Base-by-base conservation (phyloP, 35 echinoderm and acorn worm genomes). In the Stichopus chloronotus region DNA sequence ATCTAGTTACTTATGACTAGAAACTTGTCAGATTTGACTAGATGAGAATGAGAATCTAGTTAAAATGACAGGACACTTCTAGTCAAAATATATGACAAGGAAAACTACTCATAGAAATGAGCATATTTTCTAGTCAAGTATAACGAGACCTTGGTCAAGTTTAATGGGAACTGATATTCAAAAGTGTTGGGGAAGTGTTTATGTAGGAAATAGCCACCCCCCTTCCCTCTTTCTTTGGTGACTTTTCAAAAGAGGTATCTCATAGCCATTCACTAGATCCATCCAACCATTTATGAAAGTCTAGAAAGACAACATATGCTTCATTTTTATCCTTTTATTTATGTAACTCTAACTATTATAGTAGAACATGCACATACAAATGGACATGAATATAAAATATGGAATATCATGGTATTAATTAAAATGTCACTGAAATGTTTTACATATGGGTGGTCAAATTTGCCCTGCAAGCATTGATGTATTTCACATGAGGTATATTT, bases 51-150 rank as follows among this genome's bases (percentile, higher is more conserved):
- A 78, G 76, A 78, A 24, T 78, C 76, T 78, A 25, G 17, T 78
- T 21, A 21, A 78, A 78, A 78, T 78, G 76, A 23, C 76, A 25
- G 21, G n/a, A 78, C 16, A 23, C 76, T 78, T 20, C 76, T 78
- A 78, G n/a, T 25, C 16, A 78, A 78, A 78, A 78, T 8, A 11
- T 11, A 78, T 78, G 76, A 78, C 19, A 12, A 21, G 76, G 76
- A 78, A 78, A 20, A 78, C n/a, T 78, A 24, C 76, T 78, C 76
- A 78, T 11, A 78, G 76, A 78, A 78, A 78, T 23, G 76, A 78
- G 76, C 52, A 24, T 78, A 78, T 78, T 78, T 78, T 78, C 76
- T 78, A 78, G 76, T 78, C 76, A 78, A 78, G 21, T 78, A 22
- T 78, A 9, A 78, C 19, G n/a, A 21, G 76, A 78, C n/a, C 11